Evolutionary conservation across 2,797 vertebrate species (phyloP).

Genomic region (Tenualosa thibaudeaui): DNA sequence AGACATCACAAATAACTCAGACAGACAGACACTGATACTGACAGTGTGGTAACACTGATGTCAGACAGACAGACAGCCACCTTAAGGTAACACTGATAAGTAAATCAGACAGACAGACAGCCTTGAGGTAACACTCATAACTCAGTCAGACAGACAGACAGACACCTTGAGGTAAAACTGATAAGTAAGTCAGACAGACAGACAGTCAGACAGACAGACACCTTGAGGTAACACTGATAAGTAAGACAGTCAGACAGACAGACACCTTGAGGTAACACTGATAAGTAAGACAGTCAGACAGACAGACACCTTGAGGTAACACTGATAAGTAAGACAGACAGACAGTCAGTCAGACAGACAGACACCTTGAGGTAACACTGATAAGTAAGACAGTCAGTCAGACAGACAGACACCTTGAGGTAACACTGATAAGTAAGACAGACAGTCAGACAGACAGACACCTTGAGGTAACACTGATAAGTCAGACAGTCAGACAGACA

Average conservation of each 20-base stretch:
- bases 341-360: background rate
- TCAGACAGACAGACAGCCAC: too few species aligned
- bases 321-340: background rate
- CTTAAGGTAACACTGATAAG: too few species aligned
- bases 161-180: background rate
- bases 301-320: background rate
- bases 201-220: background rate
- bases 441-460: background rate
- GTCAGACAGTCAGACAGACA: too few species aligned
- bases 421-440: background rate
- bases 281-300: background rate
- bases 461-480: too few species aligned
- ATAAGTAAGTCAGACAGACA: background rate
- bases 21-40: too few species aligned
- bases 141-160: background rate
- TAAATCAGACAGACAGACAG: too few species aligned
- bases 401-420: background rate
- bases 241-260: background rate
- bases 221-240: background rate
- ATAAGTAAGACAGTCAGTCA: background rate
- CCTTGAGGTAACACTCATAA: too few species aligned
- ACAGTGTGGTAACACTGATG: too few species aligned
- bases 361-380: constrained; percentile 32
- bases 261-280: background rate
- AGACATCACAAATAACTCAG: too few species aligned